A percentile compares a stretch with the other conserved stretches of the same genome.
phyloP scores from a whole-genome alignment of 2,888 invertebrate species.

The Trachelus troglodyta region DNA sequence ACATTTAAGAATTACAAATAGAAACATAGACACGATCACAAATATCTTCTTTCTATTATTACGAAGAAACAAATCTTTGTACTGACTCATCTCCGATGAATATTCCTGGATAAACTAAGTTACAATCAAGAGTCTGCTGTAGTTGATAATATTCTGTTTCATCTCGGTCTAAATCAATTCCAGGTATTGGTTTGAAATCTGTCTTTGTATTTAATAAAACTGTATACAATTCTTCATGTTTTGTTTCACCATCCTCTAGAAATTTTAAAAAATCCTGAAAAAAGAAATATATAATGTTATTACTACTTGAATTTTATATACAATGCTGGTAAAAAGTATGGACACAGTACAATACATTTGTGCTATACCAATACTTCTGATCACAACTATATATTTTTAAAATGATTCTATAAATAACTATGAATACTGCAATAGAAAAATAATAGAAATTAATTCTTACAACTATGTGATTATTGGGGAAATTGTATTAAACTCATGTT shows the following conservation, averaged over 20 bases:
- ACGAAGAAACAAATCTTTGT: slow-evolving; percentile 8
- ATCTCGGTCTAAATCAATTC: slow-evolving; percentile 43
- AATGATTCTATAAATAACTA: no score
- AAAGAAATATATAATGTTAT: not conserved
- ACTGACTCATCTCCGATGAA: slow-evolving; percentile 82
- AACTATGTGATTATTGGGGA: not conserved
- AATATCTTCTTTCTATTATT: not conserved
- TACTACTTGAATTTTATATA: not conserved
- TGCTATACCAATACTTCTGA: not conserved
- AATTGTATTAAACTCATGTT: not conserved
- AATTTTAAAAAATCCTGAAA: slow-evolving; percentile 47
- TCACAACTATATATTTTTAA: not conserved
- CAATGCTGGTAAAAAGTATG: no score
- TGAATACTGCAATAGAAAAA: not conserved
- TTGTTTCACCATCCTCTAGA: slow-evolving; percentile 48
- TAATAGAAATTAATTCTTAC: not conserved
- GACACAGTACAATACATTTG: not conserved
- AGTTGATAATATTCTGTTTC: slow-evolving; percentile 39
- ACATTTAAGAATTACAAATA: not conserved
- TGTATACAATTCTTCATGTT: slow-evolving; percentile 29
- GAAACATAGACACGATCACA: no score
- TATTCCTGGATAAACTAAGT: slow-evolving; percentile 81
- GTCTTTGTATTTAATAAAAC: slow-evolving; percentile 36
- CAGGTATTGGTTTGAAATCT: slow-evolving; percentile 46
- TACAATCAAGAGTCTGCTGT: slow-evolving; percentile 72